These are phyloP conservation scores for Pinna nobilis DNA, from an alignment of 1,140 invertebrate species.

Conservation along the genomic window DNA sequence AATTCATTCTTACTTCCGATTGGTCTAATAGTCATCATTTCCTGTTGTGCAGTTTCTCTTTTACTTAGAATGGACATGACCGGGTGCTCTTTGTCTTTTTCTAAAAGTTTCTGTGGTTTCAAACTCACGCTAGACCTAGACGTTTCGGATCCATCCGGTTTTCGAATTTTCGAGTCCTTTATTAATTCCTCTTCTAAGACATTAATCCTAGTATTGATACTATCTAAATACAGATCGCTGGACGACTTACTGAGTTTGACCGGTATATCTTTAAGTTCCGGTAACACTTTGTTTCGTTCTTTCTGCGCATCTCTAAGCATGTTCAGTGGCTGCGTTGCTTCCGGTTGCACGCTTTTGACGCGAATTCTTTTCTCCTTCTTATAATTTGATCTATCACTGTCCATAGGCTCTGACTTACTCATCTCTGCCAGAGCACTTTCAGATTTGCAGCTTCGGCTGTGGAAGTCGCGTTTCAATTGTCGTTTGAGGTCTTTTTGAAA, in stretches of 20 bases:
- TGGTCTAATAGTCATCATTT: conserved; percentile 17
- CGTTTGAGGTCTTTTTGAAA: conserved; percentile 57
- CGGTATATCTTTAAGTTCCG: conserved; percentile 9
- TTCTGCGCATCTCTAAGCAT: conserved; percentile 1
- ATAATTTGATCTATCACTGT: neutral
- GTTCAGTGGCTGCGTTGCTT: neutral
- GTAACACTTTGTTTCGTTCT: too few relatives aligned
- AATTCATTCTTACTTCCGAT: conserved; percentile 35
- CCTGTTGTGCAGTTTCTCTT: neutral
- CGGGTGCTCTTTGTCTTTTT: conserved; percentile 23
- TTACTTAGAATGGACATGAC: neutral
- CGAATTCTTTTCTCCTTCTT: neutral
- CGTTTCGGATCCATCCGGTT: conserved; percentile 19
- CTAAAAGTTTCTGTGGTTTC: neutral
- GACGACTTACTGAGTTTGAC: conserved; percentile 41
- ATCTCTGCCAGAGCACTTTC: neutral
- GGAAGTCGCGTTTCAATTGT: conserved; percentile 53
- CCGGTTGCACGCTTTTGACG: neutral
- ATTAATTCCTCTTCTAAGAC: conserved; percentile 59
- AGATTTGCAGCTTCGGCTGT: conserved; percentile 8
- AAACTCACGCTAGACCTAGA: too few relatives aligned
- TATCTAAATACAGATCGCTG: conserved; percentile 63
- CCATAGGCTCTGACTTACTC: conserved; percentile 11
- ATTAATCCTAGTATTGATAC: conserved; percentile 53
- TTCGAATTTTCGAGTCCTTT: conserved; percentile 50